phyloP scores from a whole-genome alignment of 2,888 invertebrate species.

The Apocheima hispidaria region DNA sequence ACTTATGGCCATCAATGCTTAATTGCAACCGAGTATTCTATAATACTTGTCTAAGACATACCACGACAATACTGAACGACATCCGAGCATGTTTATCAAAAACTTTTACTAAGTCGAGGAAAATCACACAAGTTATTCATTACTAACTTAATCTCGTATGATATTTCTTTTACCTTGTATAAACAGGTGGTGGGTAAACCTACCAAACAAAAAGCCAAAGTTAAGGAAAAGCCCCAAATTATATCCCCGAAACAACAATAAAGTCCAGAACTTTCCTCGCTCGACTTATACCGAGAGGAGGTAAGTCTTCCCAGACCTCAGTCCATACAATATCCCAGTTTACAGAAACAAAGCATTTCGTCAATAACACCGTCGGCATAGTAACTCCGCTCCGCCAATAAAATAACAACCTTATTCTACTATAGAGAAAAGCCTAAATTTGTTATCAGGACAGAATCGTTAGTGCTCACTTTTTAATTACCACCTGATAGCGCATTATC shows the following conservation, averaged over 20 bases:
- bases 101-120: neutral
- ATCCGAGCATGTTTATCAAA: neutral
- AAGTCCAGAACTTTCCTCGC: slow-evolving; percentile 2
- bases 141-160: no score
- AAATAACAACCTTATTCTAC: slow-evolving; percentile 14
- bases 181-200: slow-evolving; percentile 3
- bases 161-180: neutral
- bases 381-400: slow-evolving; percentile 1
- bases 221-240: neutral
- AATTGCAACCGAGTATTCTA: no score
- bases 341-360: slow-evolving; percentile 13
- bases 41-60: no score
- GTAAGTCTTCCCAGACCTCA: neutral
- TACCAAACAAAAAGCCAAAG: slow-evolving; percentile 1
- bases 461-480: slow-evolving; percentile 38
- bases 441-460: neutral
- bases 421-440: slow-evolving; percentile 9
- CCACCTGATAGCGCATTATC: slow-evolving; percentile 37
- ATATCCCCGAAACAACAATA: neutral
- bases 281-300: neutral
- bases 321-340: slow-evolving; percentile 10
- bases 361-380: slow-evolving; percentile 25
- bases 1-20: no score
- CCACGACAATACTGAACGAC: no score
- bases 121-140: neutral